phyloP scores from a whole-genome alignment of 92 coral and sea anemone genomes.

The Epizoanthus illoricatus region DNA sequence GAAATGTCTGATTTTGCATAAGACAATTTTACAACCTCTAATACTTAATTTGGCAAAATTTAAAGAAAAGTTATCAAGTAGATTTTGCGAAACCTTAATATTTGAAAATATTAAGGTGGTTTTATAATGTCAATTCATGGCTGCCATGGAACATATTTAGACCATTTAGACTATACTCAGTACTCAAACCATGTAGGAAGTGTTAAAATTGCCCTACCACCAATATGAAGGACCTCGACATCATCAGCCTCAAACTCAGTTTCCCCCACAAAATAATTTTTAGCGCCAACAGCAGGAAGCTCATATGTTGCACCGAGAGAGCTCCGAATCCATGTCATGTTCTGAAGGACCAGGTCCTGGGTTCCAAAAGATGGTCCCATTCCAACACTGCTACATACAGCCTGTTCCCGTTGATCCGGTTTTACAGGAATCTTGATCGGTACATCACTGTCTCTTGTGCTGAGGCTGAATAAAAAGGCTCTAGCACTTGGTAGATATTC shows the following conservation, averaged over 20 bases:
- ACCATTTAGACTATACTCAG: too few relatives aligned
- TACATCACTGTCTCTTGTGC: slow-evolving; percentile 1
- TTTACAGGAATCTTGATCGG: slow-evolving; percentile 24
- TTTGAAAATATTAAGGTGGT: too few relatives aligned
- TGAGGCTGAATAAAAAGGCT: slow-evolving; percentile 52
- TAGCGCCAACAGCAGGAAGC: not conserved
- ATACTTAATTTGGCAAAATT: too few relatives aligned
- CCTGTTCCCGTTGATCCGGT: slow-evolving; percentile 11
- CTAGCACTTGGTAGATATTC: slow-evolving; percentile 39
- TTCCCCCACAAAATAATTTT: slow-evolving; percentile 27
- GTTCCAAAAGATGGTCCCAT: slow-evolving; percentile 49
- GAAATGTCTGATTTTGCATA: too few relatives aligned
- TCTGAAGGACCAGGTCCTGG: slow-evolving; percentile 5
- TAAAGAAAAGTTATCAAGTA: too few relatives aligned
- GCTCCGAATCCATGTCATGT: slow-evolving; percentile 15
- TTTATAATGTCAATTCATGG: too few relatives aligned
- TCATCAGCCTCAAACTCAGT: slow-evolving; percentile 39
- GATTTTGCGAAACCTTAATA: too few relatives aligned
- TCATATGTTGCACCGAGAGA: slow-evolving; percentile 45
- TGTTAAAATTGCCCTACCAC: not conserved
- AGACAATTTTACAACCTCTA: too few relatives aligned
- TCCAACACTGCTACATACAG: slow-evolving; percentile 26
- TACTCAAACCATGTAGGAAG: not conserved
- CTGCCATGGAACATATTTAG: too few relatives aligned
- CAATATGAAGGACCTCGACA: slow-evolving; percentile 35